A percentile compares a stretch with the other conserved stretches of the same genome.
phyloP scores from a whole-genome alignment of 2,888 invertebrate genomes.

The Brenthis ino region DNA sequence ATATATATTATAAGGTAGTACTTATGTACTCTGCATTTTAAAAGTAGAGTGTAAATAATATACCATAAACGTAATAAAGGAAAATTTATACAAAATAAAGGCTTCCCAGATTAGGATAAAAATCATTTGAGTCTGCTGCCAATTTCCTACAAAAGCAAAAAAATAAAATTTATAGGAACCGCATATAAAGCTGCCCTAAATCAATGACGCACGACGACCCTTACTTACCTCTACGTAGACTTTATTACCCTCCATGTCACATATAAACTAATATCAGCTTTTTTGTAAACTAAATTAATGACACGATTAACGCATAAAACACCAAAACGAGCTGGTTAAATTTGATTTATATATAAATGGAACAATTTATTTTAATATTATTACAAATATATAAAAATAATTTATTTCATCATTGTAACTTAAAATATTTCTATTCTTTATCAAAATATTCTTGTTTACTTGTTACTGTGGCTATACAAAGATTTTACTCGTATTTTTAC shows the following conservation, averaged over 20 bases:
- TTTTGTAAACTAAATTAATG: constrained; percentile 7
- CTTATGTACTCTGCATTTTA: too few species aligned
- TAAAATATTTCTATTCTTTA: too few species aligned
- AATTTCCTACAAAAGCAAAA: constrained; percentile 14
- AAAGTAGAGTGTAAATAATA: too few species aligned
- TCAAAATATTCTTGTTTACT: too few species aligned
- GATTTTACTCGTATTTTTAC: neutral
- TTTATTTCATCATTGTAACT: too few species aligned
- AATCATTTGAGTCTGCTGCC: neutral
- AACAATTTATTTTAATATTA: too few species aligned
- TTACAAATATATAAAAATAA: too few species aligned
- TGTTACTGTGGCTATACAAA: too few species aligned
- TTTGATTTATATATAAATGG: neutral
- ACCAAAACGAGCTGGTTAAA: neutral
- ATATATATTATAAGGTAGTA: too few species aligned
- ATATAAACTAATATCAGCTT: neutral
- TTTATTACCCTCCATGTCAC: constrained; percentile 19
- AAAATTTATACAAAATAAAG: too few species aligned
- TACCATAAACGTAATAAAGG: too few species aligned
- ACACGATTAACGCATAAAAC: constrained; percentile 3
- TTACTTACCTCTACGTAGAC: constrained; percentile 27
- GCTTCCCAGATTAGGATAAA: neutral
- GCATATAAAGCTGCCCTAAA: constrained; percentile 7
- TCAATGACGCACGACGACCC: constrained; percentile 24
- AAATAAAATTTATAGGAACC: constrained; percentile 2